Evolutionary conservation across 2,888 invertebrate species (phyloP).

Genomic region (Subacronicta megacephala): DNA sequence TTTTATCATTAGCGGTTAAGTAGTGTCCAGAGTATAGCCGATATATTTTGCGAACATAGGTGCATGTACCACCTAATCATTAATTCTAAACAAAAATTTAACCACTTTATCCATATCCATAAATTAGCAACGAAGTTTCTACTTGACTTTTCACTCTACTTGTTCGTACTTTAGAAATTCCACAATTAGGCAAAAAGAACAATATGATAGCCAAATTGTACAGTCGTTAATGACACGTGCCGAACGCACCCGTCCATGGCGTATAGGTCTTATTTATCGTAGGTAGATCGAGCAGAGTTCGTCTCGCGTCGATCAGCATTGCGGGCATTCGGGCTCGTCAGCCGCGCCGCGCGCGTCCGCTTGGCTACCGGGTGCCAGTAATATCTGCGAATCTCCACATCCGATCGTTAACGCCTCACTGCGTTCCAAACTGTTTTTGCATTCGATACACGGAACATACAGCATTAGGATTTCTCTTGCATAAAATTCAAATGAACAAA

Average conservation of each 20-base stretch:
- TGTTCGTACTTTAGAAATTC: constrained; percentile 25
- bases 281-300: constrained; percentile 39
- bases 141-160: constrained; percentile 29
- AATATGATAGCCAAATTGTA: constrained; percentile 24
- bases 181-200: constrained; percentile 24
- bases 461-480: constrained; percentile 61
- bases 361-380: constrained; percentile 19
- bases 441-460: constrained; percentile 48
- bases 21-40: too few relatives aligned
- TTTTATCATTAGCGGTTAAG: too few relatives aligned
- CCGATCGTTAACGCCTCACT: constrained; percentile 73
- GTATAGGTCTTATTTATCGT: constrained; percentile 40
- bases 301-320: constrained; percentile 81
- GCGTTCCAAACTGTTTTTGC: constrained; percentile 70
- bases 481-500: constrained; percentile 60
- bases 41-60: too few relatives aligned
- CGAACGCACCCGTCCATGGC: constrained; percentile 28
- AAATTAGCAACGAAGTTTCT: constrained; percentile 24
- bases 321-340: constrained; percentile 68
- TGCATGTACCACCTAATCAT: too few relatives aligned
- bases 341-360: constrained; percentile 1
- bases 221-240: constrained; percentile 41
- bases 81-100: too few relatives aligned
- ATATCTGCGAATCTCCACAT: constrained; percentile 53
- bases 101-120: too few relatives aligned